These are phyloP conservation scores for Ephydatia muelleri DNA, from an alignment of 37 sponge, comb jelly and placozoan species.

Conservation along the genomic window DNA sequence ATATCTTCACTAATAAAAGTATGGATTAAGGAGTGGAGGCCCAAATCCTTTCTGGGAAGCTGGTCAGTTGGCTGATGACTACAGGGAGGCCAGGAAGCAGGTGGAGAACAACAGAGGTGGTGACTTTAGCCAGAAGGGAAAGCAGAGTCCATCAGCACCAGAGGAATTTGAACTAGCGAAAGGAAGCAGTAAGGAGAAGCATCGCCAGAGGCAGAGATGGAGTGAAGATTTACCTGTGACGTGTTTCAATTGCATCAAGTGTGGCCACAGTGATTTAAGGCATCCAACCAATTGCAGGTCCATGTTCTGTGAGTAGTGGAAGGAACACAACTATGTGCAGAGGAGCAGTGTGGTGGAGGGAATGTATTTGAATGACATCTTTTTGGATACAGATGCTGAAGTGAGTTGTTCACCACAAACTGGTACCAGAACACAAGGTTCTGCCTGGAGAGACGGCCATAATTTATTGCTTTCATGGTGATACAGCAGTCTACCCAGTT, in stretches of 20 bases:
- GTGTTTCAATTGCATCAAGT: conserved; percentile 12
- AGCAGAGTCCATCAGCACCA: too few species aligned
- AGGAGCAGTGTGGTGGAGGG: conserved; percentile 10
- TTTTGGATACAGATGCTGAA: not conserved
- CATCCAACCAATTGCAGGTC: not conserved
- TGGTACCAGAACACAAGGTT: not conserved
- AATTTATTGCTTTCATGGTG: not conserved
- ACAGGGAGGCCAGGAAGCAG: conserved; percentile 23
- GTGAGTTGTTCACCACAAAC: too few species aligned
- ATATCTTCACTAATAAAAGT: conserved; percentile 16
- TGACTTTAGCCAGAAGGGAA: too few species aligned
- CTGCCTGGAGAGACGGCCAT: not conserved
- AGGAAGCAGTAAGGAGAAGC: too few species aligned
- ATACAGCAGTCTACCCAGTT: not conserved
- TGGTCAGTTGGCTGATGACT: conserved; percentile 40
- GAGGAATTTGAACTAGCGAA: too few species aligned
- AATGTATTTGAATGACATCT: not conserved
- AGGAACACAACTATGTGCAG: not conserved
- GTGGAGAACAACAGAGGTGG: too few species aligned
- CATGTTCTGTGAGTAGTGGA: not conserved
- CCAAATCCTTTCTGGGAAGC: too few species aligned
- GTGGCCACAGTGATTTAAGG: not conserved
- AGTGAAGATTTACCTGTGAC: too few species aligned
- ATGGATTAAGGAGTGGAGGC: conserved; percentile 37
- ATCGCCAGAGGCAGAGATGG: too few species aligned